phyloP scores from a whole-genome alignment of 2,797 vertebrate genomes.

The Chrysocyon brachyurus region DNA sequence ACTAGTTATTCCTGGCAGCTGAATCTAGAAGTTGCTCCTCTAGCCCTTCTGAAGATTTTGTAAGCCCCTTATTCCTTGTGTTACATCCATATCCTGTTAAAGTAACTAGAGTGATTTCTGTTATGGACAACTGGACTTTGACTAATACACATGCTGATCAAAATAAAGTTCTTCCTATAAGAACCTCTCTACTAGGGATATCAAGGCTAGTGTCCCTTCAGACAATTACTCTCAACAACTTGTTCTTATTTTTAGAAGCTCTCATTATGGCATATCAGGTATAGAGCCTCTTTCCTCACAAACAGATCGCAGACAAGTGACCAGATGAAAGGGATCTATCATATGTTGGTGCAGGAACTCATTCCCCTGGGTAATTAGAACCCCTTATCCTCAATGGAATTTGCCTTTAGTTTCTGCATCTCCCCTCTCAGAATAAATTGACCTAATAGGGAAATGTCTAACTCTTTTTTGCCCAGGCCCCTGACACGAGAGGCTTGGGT shows the following conservation, averaged over 20 bases:
- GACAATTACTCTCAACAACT: background rate
- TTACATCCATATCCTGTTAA: slow-evolving; percentile 23
- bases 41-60: background rate
- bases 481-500: background rate
- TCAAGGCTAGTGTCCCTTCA: slow-evolving; percentile 29
- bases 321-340: slow-evolving; percentile 22
- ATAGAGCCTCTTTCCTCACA: background rate
- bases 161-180: slow-evolving; percentile 56
- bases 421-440: slow-evolving; percentile 44
- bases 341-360: slow-evolving; percentile 22
- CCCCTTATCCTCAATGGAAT: slow-evolving; percentile 47
- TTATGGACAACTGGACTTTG: background rate
- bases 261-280: slow-evolving; percentile 17
- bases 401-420: slow-evolving; percentile 41
- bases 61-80: background rate
- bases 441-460: background rate
- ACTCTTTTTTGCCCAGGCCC: background rate
- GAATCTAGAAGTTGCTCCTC: background rate
- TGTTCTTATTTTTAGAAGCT: slow-evolving; percentile 35
- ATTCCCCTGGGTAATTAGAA: slow-evolving; percentile 54
- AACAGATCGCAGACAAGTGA: slow-evolving; percentile 25
- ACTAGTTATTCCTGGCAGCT: background rate
- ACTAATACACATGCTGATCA: slow-evolving; percentile 22
- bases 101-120: slow-evolving; percentile 37
- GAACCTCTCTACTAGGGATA: slow-evolving; percentile 12